A percentile compares a stretch with the other conserved stretches of the same genome.
phyloP scores from a whole-genome alignment of 2,113 vertebrate species.

The Ptychochromis oligacanthus region DNA sequence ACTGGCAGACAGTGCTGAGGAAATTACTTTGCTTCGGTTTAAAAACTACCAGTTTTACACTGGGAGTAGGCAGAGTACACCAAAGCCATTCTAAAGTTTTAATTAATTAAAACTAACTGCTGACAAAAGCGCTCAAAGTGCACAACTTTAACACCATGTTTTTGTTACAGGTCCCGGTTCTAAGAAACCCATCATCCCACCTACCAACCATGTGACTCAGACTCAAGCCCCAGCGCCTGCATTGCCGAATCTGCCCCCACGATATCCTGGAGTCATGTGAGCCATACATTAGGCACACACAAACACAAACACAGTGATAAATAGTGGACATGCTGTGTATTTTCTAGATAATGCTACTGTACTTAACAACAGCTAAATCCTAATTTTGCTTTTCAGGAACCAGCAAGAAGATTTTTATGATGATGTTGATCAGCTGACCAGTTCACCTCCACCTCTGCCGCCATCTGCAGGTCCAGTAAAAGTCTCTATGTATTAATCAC shows the following conservation, averaged over 20 bases:
- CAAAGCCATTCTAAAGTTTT: not conserved
- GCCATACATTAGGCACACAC: conserved; percentile 13
- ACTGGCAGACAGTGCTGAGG: not conserved
- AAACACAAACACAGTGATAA: not conserved
- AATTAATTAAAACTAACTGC: too few relatives aligned
- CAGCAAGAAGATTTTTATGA: conserved; percentile 85
- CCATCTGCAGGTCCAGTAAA: conserved; percentile 57
- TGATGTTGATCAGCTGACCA: conserved; percentile 72
- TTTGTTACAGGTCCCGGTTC: conserved; percentile 51
- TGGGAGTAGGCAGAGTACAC: not conserved
- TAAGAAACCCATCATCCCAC: conserved; percentile 37
- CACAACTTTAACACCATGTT: not conserved
- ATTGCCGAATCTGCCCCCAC: conserved; percentile 85
- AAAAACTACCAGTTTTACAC: not conserved
- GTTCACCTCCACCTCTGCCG: conserved; percentile 56
- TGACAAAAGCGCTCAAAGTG: too few relatives aligned
- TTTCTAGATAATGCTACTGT: not conserved
- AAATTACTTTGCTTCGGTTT: not conserved
- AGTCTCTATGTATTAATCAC: not conserved
- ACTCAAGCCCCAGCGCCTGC: conserved; percentile 51
- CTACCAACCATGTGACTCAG: conserved; percentile 46
- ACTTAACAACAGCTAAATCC: not conserved
- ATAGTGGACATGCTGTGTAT: not conserved
- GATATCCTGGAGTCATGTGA: conserved; percentile 77
- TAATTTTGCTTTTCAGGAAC: conserved; percentile 48